Percentiles rank a stretch among this genome's conserved stretches.
Conservation (phyloP, 1,140 invertebrate species). For the Lutraria rhynchaena region DNA sequence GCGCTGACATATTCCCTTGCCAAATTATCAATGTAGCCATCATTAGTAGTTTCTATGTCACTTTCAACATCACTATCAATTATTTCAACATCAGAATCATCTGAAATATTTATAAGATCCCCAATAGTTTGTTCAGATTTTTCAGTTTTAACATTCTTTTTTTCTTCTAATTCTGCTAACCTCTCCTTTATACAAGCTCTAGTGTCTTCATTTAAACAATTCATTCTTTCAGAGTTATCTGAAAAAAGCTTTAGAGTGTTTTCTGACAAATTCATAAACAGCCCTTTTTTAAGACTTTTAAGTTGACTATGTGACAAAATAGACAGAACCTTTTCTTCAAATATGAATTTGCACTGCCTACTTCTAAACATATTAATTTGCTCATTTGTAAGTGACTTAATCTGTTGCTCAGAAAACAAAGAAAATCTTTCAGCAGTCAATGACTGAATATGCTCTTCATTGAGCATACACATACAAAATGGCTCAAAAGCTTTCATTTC, state of each 20-base stretch:
- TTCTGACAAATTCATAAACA: not conserved
- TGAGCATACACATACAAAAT: conserved; percentile 39
- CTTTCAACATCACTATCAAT: no score
- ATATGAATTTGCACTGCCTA: not conserved
- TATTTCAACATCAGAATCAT: not conserved
- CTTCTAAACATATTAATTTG: conserved; percentile 17
- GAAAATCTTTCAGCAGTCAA: not conserved
- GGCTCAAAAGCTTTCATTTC: conserved; percentile 1
- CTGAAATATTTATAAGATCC: not conserved
- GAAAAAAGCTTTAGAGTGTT: not conserved
- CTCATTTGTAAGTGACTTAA: conserved; percentile 6
- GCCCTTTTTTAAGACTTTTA: not conserved
- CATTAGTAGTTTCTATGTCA: no score
- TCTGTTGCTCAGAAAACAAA: conserved; percentile 4
- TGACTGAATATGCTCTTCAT: conserved; percentile 8
- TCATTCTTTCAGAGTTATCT: not conserved
- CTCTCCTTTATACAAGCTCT: not conserved
- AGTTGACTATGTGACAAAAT: not conserved
- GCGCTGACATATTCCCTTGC: no score
- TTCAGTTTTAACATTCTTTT: not conserved
- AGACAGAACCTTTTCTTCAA: not conserved
- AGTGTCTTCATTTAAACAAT: not conserved
- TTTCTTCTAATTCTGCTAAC: not conserved
- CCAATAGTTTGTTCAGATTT: not conserved
- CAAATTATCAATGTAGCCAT: no score